Conservation (phyloP, 2,797 vertebrate genomes). For the Benthosema pterotum region DNA sequence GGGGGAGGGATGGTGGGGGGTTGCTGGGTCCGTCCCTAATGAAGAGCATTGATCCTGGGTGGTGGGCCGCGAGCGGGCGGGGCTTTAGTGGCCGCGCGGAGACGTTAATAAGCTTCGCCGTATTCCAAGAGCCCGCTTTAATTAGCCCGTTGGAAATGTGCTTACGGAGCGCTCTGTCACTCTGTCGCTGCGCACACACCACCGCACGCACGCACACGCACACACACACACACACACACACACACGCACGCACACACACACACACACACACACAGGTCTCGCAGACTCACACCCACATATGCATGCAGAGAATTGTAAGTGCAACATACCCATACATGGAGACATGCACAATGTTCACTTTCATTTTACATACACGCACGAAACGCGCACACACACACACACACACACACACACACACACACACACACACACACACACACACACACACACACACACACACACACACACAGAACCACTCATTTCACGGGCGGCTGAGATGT, state of each 20-base stretch:
- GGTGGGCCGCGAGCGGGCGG: constrained; percentile 77
- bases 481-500: constrained; percentile 73
- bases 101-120: constrained; percentile 79
- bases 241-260: constrained; percentile 23
- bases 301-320: no score
- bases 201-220: constrained; percentile 23
- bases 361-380: no score
- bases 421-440: constrained; percentile 10
- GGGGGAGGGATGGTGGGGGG: no score
- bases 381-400: constrained; percentile 10
- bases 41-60: constrained; percentile 81
- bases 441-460: constrained; percentile 1
- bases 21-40: no score
- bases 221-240: constrained; percentile 30
- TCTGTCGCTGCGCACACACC: constrained; percentile 62
- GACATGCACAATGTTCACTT: no score
- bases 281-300: constrained; percentile 34
- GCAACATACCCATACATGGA: constrained; percentile 24
- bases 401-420: background rate
- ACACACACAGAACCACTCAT: constrained; percentile 56
- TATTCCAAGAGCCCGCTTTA: constrained; percentile 81
- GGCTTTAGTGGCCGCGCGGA: constrained; percentile 70
- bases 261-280: constrained; percentile 25
- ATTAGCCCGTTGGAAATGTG: constrained; percentile 84
- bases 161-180: constrained; percentile 79